Base-by-base conservation (phyloP, 2,113 vertebrate species). In the Gavialis gangeticus region DNA sequence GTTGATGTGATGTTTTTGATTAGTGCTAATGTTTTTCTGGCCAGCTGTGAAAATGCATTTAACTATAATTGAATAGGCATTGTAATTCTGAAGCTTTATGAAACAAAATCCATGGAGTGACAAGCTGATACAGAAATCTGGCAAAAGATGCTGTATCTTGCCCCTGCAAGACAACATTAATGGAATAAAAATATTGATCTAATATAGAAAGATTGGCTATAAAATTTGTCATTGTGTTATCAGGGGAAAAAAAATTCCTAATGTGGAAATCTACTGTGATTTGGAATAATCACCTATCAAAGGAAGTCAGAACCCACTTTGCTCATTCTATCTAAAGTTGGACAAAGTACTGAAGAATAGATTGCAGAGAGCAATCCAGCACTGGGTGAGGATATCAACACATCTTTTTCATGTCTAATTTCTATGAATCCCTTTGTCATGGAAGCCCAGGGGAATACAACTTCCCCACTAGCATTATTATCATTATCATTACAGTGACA, bases 21-120 rank as follows among this genome's bases (percentile, higher is more conserved):
- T 97, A 97, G 96, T 92, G 91, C 88, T 97, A 97, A 97, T 96
- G 96, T 97, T 97, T 94, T 96, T 92, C 94, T 95, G 97, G 95
- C 95, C n/a, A 79, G 95, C 96, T 97, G 96, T 96, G 97, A 97
- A 97, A 97, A 96, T 88, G 95, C 97, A 95, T 97, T 97, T 97
- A 97, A 96, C 94, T 95, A 21, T 97, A 97, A 97, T 97, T 97
- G 97, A 94, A 79, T 89, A 95, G 90, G 96, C 97, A 95, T 87
- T 96, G 95, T 95, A 97, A 97, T 97, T 97, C 96, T 90, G 87
- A 95, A 94, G 95, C 94, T 95, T 96, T 96, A 91, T 92, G 92
- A 94, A 95, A 91, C 85, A 95, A 84, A 97, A 91, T 91, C 96
- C 94, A 58, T 54, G 57, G 14, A 97, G 96, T 96, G 96, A 97